Evolutionary conservation across 2,888 invertebrate genomes (phyloP), one percentile per base, ranked within the genome.

Genomic region (Mamestra brassicae): DNA sequence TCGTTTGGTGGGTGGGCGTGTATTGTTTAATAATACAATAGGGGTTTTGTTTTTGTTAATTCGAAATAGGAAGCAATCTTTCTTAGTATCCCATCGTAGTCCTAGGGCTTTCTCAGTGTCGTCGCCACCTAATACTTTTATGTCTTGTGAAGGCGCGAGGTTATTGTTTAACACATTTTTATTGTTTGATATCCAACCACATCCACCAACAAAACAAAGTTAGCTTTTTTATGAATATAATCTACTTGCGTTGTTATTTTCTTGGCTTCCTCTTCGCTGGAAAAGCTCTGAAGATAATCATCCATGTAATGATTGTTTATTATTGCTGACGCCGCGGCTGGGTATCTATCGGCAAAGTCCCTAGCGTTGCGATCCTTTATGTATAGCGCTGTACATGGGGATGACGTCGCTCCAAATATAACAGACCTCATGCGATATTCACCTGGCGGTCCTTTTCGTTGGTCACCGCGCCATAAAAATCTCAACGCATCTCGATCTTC

Each of bases 401-500:
- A 63, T 34, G 63, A 63, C 63, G 45, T 47, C 15, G 63, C 63
- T 1, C 63, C 26, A 47, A 63, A 47, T 26, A 63, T 63, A 34
- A 63, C 63, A 15, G 47, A 63, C 2, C 47, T 63, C 63, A 63
- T 63, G 45, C 47, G 47, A 63, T 63, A 63, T 47, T 63, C 63
- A 3, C 0, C 54, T 15, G 65, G 65, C n/a, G 50, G n/a, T 42
- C 52, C 65, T 0, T 5, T 6, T 38, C 52, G 36, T 42, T 10
- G 64, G 0, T 52, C 52, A 4, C 52, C 36, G 52, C 52, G 52
- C 52, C 63, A 63, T 50, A 65, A 52, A n/a, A 65, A 65, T 54
- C 54, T 26, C 15, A 66, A 26, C 26, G 54, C 65, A 15, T 66
- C 65, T 7, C 65, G 54, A 38, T 66, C 65, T 66, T 66, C 66